Conservation (phyloP, 2,888 invertebrate species). For the Bruchidius siliquastri region DNA sequence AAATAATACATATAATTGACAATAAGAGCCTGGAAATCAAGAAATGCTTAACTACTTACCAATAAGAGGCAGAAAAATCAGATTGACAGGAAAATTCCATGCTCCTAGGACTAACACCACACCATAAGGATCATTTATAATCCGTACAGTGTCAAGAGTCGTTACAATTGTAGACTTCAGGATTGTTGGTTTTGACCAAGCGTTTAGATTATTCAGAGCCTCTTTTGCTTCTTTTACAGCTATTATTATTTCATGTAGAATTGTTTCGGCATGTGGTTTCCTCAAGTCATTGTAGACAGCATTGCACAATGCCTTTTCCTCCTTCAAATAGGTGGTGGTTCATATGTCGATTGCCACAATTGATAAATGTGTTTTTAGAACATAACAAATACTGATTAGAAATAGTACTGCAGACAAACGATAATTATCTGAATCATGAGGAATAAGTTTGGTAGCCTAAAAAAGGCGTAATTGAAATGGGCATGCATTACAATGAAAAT, state of each 20-base stretch:
- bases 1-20: too few relatives aligned
- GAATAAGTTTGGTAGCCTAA: too few relatives aligned
- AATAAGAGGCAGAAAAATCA: slow-evolving; percentile 69
- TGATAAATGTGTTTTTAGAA: background rate
- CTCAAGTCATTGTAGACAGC: slow-evolving; percentile 61
- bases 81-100: slow-evolving; percentile 95
- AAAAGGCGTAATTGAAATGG: too few relatives aligned
- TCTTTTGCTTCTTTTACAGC: slow-evolving; percentile 68
- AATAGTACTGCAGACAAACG: too few relatives aligned
- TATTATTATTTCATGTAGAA: slow-evolving; percentile 71
- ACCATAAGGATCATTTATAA: slow-evolving; percentile 87
- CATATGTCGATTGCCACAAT: background rate
- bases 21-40: too few relatives aligned
- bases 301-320: slow-evolving; percentile 71
- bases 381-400: too few relatives aligned
- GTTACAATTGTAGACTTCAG: slow-evolving; percentile 67
- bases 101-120: slow-evolving; percentile 85
- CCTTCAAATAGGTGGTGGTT: slow-evolving; percentile 47
- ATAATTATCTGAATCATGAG: too few relatives aligned
- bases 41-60: slow-evolving; percentile 45
- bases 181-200: slow-evolving; percentile 73
- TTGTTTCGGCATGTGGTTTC: slow-evolving; percentile 74
- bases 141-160: slow-evolving; percentile 65
- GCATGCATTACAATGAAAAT: too few relatives aligned
- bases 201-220: slow-evolving; percentile 64